These are phyloP conservation scores for Tetranychus urticae DNA, from an alignment of 1,140 invertebrate species.

Conservation along the genomic window DNA sequence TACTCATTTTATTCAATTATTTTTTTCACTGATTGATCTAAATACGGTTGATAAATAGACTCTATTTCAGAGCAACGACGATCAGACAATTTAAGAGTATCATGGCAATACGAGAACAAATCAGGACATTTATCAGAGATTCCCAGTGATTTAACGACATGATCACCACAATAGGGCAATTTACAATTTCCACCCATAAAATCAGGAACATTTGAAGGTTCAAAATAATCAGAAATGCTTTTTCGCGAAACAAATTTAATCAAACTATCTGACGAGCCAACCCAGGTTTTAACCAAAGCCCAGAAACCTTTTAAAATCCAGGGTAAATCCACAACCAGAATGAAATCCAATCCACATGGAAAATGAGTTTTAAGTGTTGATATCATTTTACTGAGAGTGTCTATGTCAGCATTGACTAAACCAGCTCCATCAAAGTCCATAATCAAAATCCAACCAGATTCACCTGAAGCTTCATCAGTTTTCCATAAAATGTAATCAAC, in stretches of 20 bases:
- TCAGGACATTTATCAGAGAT: too few species aligned
- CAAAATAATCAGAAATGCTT: neutral
- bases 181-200: conserved; percentile 2
- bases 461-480: neutral
- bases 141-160: too few species aligned
- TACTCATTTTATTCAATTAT: too few species aligned
- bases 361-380: conserved; percentile 9
- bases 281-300: neutral
- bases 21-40: too few species aligned
- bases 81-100: too few species aligned
- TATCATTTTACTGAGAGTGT: conserved; percentile 9
- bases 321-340: conserved; percentile 1
- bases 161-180: neutral
- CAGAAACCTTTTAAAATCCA: conserved; percentile 2
- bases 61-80: too few species aligned
- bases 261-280: neutral
- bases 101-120: too few species aligned
- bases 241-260: conserved; percentile 2
- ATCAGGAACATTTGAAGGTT: neutral
- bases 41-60: too few species aligned
- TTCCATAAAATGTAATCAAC: neutral
- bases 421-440: conserved; percentile 7
- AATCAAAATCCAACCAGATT: conserved; percentile 1
- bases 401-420: conserved; percentile 7
- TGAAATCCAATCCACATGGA: conserved; percentile 7